A percentile compares a stretch with the other conserved stretches of the same genome.
These are phyloP conservation scores for Microtus ochrogaster DNA, from an alignment of 2,113 vertebrate genomes.

Conservation along the genomic window DNA sequence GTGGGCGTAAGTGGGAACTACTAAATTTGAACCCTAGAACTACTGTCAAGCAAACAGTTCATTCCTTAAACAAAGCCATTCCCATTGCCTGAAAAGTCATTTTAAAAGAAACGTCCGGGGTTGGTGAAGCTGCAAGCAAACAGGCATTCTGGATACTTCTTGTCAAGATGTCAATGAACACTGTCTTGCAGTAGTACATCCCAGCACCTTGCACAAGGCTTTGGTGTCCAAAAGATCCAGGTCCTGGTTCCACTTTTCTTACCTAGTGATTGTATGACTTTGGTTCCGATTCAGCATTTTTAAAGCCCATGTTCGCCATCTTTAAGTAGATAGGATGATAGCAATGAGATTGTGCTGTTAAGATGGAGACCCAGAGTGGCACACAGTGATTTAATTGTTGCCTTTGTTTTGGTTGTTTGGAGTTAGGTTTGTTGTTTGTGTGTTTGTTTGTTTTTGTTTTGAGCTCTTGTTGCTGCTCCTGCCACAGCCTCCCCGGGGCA, in stretches of 20 bases:
- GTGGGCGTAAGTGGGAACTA: not conserved
- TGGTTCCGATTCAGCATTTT: not conserved
- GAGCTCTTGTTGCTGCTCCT: not conserved
- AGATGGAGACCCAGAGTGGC: not conserved
- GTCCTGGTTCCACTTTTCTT: not conserved
- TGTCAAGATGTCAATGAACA: not conserved
- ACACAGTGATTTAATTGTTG: not conserved
- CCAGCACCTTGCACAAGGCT: not conserved
- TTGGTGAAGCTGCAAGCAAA: not conserved
- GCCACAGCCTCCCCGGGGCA: too few relatives aligned
- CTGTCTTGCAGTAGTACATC: not conserved
- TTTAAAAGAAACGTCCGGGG: not conserved
- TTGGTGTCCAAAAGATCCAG: not conserved
- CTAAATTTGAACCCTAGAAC: conserved; percentile 20
- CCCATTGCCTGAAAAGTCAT: not conserved
- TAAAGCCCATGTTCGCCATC: not conserved
- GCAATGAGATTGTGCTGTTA: not conserved
- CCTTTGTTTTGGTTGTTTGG: not conserved
- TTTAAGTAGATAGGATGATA: not conserved
- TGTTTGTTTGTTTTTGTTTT: not conserved
- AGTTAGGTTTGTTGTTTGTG: not conserved
- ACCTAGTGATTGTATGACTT: not conserved
- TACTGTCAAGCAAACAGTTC: not conserved
- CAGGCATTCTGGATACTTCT: not conserved
- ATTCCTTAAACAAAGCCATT: not conserved